A percentile compares a stretch with the other conserved stretches of the same genome.
These are phyloP conservation scores for Amphiprion ocellaris DNA, from an alignment of 2,113 vertebrate species.

Conservation along the genomic window DNA sequence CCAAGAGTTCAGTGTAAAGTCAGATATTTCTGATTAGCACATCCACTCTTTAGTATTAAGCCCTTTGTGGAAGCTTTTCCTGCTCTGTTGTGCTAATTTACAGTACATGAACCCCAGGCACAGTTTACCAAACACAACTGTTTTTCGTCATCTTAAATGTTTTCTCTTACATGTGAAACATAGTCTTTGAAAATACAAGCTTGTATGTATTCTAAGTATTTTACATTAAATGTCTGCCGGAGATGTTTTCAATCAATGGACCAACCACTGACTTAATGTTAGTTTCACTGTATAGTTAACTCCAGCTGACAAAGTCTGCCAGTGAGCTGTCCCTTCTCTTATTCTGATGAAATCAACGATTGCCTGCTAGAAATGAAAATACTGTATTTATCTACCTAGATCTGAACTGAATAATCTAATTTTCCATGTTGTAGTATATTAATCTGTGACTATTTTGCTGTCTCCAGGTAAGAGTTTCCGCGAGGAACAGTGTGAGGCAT, in stretches of 20 bases:
- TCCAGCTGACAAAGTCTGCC: neutral
- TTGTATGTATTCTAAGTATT: no score
- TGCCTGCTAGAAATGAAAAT: neutral
- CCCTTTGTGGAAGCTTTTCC: no score
- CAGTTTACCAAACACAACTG: no score
- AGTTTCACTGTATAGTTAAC: neutral
- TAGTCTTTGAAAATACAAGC: no score
- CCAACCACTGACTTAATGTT: neutral
- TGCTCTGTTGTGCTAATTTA: no score
- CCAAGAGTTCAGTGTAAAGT: no score
- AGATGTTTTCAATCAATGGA: neutral
- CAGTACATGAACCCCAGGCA: no score
- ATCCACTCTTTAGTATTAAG: no score
- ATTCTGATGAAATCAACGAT: neutral
- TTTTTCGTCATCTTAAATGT: no score
- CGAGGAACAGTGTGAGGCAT: slow-evolving; percentile 95
- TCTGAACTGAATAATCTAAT: neutral
- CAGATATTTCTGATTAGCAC: no score
- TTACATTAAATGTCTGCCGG: neutral
- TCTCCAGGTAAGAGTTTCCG: slow-evolving; percentile 91
- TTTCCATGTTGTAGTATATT: no score
- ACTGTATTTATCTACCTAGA: neutral
- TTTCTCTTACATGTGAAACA: no score
- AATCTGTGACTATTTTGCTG: neutral
- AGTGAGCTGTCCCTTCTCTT: neutral